These are phyloP conservation scores for Acanthoscelides obtectus DNA, from an alignment of 2,888 invertebrate species.

Conservation along the genomic window DNA sequence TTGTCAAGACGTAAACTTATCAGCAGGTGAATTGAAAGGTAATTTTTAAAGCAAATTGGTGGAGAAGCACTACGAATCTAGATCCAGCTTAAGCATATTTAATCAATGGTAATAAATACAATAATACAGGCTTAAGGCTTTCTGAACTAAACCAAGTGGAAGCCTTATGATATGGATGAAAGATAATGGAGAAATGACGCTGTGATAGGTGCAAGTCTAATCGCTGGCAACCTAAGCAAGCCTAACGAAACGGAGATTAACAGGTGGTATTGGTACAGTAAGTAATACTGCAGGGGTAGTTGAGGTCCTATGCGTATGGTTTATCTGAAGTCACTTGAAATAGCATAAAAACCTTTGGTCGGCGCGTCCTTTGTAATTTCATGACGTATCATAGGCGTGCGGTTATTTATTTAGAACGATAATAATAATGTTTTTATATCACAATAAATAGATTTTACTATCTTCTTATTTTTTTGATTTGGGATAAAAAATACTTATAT, in stretches of 20 bases:
- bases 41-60: background rate
- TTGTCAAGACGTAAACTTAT: no score
- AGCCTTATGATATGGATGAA: background rate
- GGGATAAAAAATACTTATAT: no score
- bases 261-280: background rate
- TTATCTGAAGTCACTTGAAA: no score
- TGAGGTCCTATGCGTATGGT: no score
- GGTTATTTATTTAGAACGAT: no score
- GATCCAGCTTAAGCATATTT: background rate
- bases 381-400: no score
- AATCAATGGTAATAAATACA: background rate
- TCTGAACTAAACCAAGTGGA: background rate
- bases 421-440: no score
- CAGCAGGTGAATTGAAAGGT: background rate
- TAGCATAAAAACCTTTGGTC: no score
- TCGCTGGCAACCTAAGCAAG: background rate
- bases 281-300: background rate
- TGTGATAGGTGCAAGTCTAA: background rate
- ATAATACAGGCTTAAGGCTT: background rate
- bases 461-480: no score
- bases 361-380: no score
- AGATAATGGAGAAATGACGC: background rate
- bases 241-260: background rate
- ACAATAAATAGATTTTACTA: no score
- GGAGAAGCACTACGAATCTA: background rate